These are phyloP conservation scores for Pseudococcus jackbeardsleyi DNA, from an alignment of 2,888 invertebrate genomes.

Conservation along the genomic window DNA sequence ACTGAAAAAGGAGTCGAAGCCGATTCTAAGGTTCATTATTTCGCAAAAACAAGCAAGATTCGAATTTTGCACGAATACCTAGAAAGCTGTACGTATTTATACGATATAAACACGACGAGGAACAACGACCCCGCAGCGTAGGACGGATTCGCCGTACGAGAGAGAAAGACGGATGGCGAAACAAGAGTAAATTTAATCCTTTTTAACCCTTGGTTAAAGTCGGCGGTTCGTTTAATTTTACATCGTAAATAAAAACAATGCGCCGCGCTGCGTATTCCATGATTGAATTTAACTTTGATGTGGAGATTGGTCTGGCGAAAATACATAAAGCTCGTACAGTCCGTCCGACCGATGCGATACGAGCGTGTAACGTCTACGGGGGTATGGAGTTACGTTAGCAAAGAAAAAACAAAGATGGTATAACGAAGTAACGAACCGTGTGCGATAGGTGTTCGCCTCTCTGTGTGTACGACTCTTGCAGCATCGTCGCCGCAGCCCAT, in stretches of 20 bases:
- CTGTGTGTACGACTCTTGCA: neutral
- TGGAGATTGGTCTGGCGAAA: constrained; percentile 24
- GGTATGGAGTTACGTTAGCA: neutral
- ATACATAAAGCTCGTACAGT: neutral
- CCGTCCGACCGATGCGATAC: neutral
- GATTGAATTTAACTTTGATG: constrained; percentile 55
- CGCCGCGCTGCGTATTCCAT: constrained; percentile 6
- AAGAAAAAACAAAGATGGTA: constrained; percentile 49
- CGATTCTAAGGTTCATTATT: constrained; percentile 20
- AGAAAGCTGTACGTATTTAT: no score
- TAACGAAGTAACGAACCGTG: constrained; percentile 54
- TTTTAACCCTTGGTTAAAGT: constrained; percentile 54
- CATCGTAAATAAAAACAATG: constrained; percentile 56
- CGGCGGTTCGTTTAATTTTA: constrained; percentile 54
- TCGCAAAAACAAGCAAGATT: no score
- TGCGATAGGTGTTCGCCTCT: constrained; percentile 11
- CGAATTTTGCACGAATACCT: no score
- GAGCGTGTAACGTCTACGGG: neutral
- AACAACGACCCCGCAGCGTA: no score
- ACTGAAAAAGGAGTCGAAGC: constrained; percentile 19
- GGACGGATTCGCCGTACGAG: no score
- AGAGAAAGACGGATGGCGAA: neutral
- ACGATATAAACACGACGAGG: no score
- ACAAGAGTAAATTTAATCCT: constrained; percentile 43
- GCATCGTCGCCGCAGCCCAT: neutral